These are phyloP conservation scores for Archocentrus centrarchus DNA, from an alignment of 2,113 vertebrate species.

Conservation along the genomic window DNA sequence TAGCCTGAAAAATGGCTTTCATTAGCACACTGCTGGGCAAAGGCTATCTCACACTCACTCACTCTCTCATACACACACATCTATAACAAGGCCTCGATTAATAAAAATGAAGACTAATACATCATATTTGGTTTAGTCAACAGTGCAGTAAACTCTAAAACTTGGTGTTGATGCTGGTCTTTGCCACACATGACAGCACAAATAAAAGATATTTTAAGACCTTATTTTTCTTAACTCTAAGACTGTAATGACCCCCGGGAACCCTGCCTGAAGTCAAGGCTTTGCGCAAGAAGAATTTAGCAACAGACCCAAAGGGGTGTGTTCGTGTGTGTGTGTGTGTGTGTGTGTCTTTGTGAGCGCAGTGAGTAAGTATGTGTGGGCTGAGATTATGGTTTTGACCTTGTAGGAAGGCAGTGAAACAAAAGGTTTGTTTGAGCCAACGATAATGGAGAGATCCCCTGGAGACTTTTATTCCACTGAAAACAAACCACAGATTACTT, in stretches of 20 bases:
- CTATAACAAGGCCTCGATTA: background rate
- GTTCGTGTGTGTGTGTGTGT: background rate
- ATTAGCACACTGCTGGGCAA: background rate
- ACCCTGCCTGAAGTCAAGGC: background rate
- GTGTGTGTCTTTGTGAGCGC: background rate
- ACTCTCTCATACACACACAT: background rate
- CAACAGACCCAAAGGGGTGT: conserved; percentile 24
- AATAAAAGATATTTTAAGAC: background rate
- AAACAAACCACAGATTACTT: background rate
- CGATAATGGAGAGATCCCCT: conserved; percentile 30
- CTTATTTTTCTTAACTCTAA: background rate
- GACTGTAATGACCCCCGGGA: background rate
- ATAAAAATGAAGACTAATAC: background rate
- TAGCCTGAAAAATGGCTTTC: conserved; percentile 33
- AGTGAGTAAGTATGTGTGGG: conserved; percentile 38
- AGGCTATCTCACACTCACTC: background rate
- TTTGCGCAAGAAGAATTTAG: conserved; percentile 18
- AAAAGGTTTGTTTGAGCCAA: conserved; percentile 28
- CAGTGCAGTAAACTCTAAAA: too few species aligned
- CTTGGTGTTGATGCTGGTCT: background rate
- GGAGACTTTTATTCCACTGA: background rate
- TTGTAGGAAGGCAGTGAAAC: background rate
- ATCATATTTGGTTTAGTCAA: background rate
- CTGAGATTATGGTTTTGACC: conserved; percentile 24
- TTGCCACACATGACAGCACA: background rate